Conservation (phyloP, 2,113 vertebrate genomes). For the Alaudala cheleensis region DNA sequence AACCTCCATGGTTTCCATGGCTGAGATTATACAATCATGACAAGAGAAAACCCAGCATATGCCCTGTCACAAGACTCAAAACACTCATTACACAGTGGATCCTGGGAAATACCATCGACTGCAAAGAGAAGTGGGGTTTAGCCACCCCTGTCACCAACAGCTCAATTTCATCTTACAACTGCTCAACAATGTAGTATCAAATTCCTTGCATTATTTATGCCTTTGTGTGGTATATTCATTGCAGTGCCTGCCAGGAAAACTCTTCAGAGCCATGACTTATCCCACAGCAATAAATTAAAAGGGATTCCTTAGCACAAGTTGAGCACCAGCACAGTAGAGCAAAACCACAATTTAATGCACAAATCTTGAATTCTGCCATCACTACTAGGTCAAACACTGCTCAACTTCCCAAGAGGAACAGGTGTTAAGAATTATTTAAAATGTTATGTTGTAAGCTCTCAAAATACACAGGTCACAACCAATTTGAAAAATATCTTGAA, state of each 20-base stretch:
- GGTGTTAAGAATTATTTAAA: neutral
- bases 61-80: neutral
- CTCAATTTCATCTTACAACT: neutral
- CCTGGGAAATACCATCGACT: neutral
- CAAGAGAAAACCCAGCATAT: rapidly evolving
- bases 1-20: neutral
- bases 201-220: neutral
- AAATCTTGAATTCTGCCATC: neutral
- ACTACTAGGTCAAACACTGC: neutral
- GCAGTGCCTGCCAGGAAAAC: neutral
- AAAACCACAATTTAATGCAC: neutral
- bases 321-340: neutral
- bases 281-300: neutral
- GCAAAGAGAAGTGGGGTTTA: neutral
- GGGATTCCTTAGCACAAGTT: neutral
- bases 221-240: neutral
- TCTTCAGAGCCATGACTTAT: neutral
- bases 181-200: neutral
- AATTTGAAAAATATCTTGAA: neutral
- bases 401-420: neutral
- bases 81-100: neutral
- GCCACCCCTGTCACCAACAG: neutral
- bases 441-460: neutral
- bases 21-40: neutral
- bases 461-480: neutral